Evolutionary conservation across 2,113 vertebrate species (phyloP), one percentile per base, ranked within the genome.

Genomic region (Amblyornis subalaris): DNA sequence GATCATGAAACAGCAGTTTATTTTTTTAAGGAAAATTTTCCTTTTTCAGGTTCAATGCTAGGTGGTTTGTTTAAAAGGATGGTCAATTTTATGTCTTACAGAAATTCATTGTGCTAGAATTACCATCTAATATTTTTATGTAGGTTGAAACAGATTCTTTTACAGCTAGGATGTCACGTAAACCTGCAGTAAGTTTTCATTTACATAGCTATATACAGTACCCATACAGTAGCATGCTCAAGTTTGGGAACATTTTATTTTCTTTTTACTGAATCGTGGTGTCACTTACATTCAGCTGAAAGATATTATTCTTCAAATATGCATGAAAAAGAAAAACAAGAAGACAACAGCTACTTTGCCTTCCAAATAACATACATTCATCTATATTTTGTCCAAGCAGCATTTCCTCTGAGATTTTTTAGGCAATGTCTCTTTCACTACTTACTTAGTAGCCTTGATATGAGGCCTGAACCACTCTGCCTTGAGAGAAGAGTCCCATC

Each of bases 141-240:
- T 85, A 58, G n/a, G 23, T 92, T 72, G 42, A 74, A 93, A 96
- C 18, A 91, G 82, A 95, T 71, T 88, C 48, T 93, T 94, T 91
- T 88, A 57, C 16, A 70, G 36, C 44, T 66, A 65, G 50, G 83
- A 45, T 75, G 79, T 65, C 5, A 7, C 61, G 65, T 77, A 93
- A 96, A 36, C 6, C 80, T 88, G 66, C 31, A 90, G 50, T 45
- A 91, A 91, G 57, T 94, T 86, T 57, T 69, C 29, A 25, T 53
- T 17, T 35, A 6, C 42, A 61, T 40, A 55, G 14, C 8, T 82
- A 11, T 33, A 44, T 70, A 74, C 18, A 47, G 10, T 45, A 57
- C 8, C 14, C 40, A 48, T 31, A 36, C 0, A 65, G 40, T 15
- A 74, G 8, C 28, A 66, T 44, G 12, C 13, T 87, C 8, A 72